Conservation (phyloP, 2,113 vertebrate species). For the Microtus montanus region DNA sequence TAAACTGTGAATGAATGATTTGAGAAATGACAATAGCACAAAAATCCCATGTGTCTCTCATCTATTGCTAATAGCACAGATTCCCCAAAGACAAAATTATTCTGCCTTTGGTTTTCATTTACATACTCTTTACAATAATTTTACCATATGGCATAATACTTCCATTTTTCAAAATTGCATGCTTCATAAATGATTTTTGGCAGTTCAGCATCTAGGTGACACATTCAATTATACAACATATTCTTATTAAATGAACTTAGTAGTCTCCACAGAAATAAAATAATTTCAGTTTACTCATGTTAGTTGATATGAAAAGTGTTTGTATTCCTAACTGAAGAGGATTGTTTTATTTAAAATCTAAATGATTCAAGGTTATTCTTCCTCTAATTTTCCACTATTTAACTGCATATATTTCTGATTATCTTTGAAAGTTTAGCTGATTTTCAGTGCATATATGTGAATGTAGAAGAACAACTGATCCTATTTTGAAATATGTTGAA, state of each 20-base stretch:
- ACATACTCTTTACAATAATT: slow-evolving; percentile 9
- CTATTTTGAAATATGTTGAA: background rate
- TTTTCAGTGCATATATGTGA: background rate
- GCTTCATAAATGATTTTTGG: background rate
- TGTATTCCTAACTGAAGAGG: background rate
- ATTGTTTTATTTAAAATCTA: background rate
- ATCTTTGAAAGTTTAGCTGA: background rate
- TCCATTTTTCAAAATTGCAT: background rate
- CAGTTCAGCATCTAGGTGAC: background rate
- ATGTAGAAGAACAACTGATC: background rate
- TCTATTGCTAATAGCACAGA: background rate
- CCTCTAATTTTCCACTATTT: background rate
- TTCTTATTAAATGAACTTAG: background rate
- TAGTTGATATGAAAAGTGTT: background rate
- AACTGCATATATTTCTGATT: background rate
- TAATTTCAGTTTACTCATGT: background rate
- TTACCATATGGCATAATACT: background rate
- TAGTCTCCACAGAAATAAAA: background rate
- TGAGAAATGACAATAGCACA: background rate
- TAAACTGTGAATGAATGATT: background rate
- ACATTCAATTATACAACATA: background rate
- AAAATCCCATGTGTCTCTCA: background rate
- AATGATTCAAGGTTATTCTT: background rate
- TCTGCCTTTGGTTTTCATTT: background rate
- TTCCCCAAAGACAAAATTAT: background rate